Base-by-base conservation (phyloP, 1,140 invertebrate species). In the Rhagoletis zephyria region DNA sequence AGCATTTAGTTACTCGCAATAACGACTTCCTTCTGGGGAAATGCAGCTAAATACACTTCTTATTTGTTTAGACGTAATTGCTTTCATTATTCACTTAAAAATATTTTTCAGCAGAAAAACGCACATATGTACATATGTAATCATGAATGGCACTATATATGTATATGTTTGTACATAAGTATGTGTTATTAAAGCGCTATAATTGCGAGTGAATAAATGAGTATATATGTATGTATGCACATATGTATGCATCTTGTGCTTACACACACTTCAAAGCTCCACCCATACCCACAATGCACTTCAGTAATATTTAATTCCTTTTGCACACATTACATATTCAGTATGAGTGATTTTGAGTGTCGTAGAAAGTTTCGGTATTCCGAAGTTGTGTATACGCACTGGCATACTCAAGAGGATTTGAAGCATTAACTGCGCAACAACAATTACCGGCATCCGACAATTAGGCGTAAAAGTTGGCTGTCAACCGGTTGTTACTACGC, bases 391-490 rank as follows among this genome's bases (percentile, higher is more conserved):
- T 42, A 81, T 59, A 56, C 74, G 74, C 74, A 81, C 14, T 9
- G 74, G 74, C 48, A 81, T 81, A 59, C 74, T 12, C 6, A 81
- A 81, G 74, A 81, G 16, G 74, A 81, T 56, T 81, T 48, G 48
- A 81, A 81, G 74, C 74, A 81, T 81, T 56, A 59, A 81, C 74
- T 81, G 74, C 74, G 48, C 74, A 56, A 81, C 48, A 81, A 81
- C 74, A 81, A 81, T 81, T 81, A 81, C 74, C 74, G 19, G 48
- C 45, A 81, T 56, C 48, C 48, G 48, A 81, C 74, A 81, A 81
- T 81, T 81, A 81, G 45, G 74, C 74, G 74, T 81, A 81, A 81
- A 81, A 81, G 74, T 81, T 81, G 48, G 74, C 74, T 81, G 74
- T 81, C 74, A 81, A 56, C 74, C 74, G 48, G 48, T 81, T 81